Evolutionary conservation across 2,888 invertebrate genomes (phyloP).

Genomic region (Spatulosminthurus flaviceps): DNA sequence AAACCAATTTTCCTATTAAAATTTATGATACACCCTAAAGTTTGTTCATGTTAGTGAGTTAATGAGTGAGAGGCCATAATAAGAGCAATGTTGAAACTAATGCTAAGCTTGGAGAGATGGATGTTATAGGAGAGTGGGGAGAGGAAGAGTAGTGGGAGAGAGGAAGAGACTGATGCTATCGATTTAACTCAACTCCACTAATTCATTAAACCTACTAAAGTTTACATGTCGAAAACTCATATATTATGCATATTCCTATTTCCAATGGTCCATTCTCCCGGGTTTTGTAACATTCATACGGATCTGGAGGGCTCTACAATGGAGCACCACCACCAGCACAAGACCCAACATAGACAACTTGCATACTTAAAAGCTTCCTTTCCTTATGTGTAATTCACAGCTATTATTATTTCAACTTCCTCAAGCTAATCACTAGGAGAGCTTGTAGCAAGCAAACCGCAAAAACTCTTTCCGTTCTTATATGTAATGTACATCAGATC

Average conservation of each 20-base stretch:
- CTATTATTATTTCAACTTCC: conserved; percentile 2
- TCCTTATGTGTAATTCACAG: conserved; percentile 18
- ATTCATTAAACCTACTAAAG: conserved; percentile 45
- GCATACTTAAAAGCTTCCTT: conserved; percentile 5
- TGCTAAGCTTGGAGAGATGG: not conserved
- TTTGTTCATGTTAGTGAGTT: not conserved
- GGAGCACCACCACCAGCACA: too few relatives aligned
- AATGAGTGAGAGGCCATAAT: not conserved
- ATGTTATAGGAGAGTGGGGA: not conserved
- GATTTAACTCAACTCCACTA: conserved; percentile 44
- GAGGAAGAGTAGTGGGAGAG: not conserved
- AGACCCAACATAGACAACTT: not conserved
- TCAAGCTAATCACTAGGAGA: not conserved
- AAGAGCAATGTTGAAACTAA: too few relatives aligned
- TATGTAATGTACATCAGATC: too few relatives aligned
- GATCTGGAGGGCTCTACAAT: too few relatives aligned
- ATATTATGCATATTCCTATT: not conserved
- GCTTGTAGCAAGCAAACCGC: not conserved
- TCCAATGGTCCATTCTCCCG: not conserved
- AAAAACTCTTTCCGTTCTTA: too few relatives aligned
- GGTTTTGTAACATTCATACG: not conserved
- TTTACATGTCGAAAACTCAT: not conserved
- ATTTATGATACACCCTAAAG: conserved; percentile 55
- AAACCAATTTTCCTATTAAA: conserved; percentile 59
- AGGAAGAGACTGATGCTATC: conserved; percentile 33